These are phyloP conservation scores for Podarcis siculus DNA, from an alignment of 2,797 vertebrate genomes.

Conservation along the genomic window DNA sequence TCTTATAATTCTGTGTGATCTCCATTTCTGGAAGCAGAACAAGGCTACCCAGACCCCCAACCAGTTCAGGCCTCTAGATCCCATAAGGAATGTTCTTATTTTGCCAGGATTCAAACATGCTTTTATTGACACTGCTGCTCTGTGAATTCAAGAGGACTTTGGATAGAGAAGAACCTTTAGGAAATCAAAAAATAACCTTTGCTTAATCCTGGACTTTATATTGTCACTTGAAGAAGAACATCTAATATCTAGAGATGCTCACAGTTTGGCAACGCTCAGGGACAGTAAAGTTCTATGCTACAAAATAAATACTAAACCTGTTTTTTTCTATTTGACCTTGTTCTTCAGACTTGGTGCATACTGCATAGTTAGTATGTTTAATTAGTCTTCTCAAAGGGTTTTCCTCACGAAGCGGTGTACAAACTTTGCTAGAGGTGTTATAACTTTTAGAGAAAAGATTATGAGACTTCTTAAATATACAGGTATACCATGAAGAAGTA, in stretches of 20 bases:
- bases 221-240: not conserved
- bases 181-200: not conserved
- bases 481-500: not conserved
- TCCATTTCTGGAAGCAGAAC: not conserved
- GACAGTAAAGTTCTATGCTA: not conserved
- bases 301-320: not conserved
- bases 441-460: not conserved
- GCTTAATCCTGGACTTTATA: not conserved
- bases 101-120: not conserved
- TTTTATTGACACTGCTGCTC: not conserved
- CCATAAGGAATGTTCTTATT: not conserved
- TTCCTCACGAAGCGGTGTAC: not conserved
- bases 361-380: not conserved
- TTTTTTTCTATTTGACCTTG: not conserved
- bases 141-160: not conserved
- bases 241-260: not conserved
- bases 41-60: not conserved
- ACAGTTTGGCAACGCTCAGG: not conserved
- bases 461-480: not conserved
- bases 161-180: not conserved
- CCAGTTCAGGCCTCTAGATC: not conserved
- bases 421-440: not conserved
- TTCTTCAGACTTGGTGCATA: not conserved
- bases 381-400: not conserved
- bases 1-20: not conserved